These are phyloP conservation scores for Syngnathus floridae DNA, from an alignment of 2,113 vertebrate species.

Conservation along the genomic window DNA sequence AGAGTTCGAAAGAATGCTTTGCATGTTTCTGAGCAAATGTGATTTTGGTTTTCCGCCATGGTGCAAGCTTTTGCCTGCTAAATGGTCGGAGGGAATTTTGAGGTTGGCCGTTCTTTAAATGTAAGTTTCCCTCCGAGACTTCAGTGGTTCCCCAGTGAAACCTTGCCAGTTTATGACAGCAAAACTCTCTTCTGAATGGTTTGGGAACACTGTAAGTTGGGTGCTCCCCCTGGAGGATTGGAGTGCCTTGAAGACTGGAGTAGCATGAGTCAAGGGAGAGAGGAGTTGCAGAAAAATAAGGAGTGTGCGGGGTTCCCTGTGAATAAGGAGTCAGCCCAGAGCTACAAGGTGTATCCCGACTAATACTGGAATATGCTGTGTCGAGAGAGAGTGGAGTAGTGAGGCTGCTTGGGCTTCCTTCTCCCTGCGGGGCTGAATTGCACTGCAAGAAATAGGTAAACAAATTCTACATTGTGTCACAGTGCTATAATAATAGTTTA, in stretches of 20 bases:
- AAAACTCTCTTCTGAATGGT: slow-evolving; percentile 36
- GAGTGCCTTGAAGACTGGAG: slow-evolving; percentile 87
- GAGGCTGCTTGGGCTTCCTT: slow-evolving; percentile 77
- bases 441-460: slow-evolving; percentile 45
- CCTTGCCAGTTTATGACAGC: slow-evolving; percentile 23
- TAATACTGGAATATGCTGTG: slow-evolving; percentile 93
- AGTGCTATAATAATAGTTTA: too few species aligned
- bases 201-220: slow-evolving; percentile 39
- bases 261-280: slow-evolving; percentile 88
- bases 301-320: slow-evolving; percentile 84
- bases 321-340: slow-evolving; percentile 83
- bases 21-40: slow-evolving; percentile 43
- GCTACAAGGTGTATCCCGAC: slow-evolving; percentile 90
- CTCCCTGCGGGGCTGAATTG: slow-evolving; percentile 59
- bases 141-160: slow-evolving; percentile 56
- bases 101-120: slow-evolving; percentile 70
- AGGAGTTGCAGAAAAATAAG: slow-evolving; percentile 76
- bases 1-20: slow-evolving; percentile 56
- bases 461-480: background rate
- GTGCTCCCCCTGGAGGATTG: slow-evolving; percentile 75
- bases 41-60: slow-evolving; percentile 65
- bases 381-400: slow-evolving; percentile 90
- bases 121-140: slow-evolving; percentile 64
- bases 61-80: slow-evolving; percentile 68
- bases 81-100: slow-evolving; percentile 12